phyloP scores from a whole-genome alignment of 1,140 invertebrate genomes.

The Brevipalpus yothersi region DNA sequence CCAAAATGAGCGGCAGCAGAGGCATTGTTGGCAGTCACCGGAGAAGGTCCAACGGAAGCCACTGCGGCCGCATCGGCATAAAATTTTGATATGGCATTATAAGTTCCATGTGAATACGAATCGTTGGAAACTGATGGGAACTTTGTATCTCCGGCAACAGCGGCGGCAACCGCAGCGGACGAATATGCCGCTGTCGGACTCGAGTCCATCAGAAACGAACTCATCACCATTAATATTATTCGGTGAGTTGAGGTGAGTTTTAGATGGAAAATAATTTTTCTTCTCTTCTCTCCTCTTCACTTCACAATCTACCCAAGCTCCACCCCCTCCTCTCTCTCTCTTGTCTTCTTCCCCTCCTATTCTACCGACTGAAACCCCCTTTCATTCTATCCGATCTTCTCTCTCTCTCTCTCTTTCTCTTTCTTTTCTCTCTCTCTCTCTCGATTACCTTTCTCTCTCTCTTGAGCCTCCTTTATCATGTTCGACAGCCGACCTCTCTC shows the following conservation, averaged over 20 bases:
- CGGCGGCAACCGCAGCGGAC: background rate
- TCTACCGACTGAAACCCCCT: background rate
- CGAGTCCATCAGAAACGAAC: background rate
- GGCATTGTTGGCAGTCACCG: background rate
- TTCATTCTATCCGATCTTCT: background rate
- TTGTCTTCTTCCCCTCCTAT: background rate
- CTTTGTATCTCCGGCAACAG: background rate
- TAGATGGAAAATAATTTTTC: background rate
- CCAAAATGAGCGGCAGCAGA: background rate
- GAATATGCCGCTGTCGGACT: background rate
- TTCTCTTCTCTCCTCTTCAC: background rate
- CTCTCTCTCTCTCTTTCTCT: background rate
- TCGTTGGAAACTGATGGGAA: too few relatives aligned
- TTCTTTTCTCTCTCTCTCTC: background rate
- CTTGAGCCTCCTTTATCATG: background rate
- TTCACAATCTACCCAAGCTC: too few relatives aligned
- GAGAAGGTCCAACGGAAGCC: background rate
- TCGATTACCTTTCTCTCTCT: background rate
- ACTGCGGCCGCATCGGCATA: background rate
- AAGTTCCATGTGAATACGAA: background rate
- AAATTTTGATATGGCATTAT: background rate
- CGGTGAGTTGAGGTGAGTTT: background rate
- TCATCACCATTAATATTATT: background rate
- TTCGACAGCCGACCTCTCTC: background rate
- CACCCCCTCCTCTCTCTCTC: background rate